Evolutionary conservation across 1,140 invertebrate species (phyloP).

Genomic region (Psix sp.): DNA sequence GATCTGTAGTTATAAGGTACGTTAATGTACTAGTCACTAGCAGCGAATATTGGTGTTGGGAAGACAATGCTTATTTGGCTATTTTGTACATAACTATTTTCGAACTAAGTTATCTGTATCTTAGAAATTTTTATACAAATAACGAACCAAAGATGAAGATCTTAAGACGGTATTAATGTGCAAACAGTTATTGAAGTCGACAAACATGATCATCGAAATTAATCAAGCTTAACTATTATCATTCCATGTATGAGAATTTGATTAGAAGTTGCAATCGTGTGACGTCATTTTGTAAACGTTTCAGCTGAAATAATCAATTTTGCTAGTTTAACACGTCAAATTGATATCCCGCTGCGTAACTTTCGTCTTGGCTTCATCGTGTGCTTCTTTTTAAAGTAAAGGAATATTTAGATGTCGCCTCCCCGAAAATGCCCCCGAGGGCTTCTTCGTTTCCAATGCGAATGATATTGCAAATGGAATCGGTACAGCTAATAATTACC

Average conservation of each 20-base stretch:
- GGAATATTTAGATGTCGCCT: conserved; percentile 56
- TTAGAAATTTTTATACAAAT: too few species aligned
- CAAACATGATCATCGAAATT: too few species aligned
- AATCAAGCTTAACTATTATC: too few species aligned
- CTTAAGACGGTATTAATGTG: too few species aligned
- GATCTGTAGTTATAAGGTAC: conserved; percentile 34
- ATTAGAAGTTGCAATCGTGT: background rate
- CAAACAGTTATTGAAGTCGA: too few species aligned
- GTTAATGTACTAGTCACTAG: conserved; percentile 27
- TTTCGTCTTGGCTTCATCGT: conserved; percentile 23
- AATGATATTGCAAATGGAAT: conserved; percentile 60
- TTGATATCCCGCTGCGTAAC: conserved; percentile 23
- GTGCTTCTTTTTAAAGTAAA: conserved; percentile 32
- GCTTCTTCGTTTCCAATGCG: conserved; percentile 39
- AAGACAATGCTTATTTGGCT: background rate
- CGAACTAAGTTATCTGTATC: background rate
- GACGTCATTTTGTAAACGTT: background rate
- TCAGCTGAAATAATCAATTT: conserved; percentile 24
- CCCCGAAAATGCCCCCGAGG: conserved; percentile 52
- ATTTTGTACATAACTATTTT: background rate
- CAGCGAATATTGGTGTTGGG: conserved; percentile 6
- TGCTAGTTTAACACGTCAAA: conserved; percentile 6
- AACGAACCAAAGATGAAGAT: too few species aligned
- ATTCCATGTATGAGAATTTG: too few species aligned
- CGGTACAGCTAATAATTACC: conserved; percentile 60